Conservation (phyloP, 2,797 vertebrate genomes). For the Centroberyx gerrardi region DNA sequence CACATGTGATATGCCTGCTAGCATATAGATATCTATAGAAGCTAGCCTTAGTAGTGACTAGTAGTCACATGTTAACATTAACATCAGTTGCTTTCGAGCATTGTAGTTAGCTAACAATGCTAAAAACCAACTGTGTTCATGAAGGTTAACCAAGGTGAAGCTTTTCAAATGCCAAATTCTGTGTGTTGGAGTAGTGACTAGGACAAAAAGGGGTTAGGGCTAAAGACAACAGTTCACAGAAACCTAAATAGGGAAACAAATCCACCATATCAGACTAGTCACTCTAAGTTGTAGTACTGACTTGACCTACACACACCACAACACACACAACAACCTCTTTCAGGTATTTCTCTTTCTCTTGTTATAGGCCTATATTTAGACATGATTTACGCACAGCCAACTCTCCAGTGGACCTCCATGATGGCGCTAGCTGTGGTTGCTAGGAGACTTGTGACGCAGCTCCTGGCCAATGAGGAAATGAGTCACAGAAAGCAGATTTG, state of each 20-base stretch:
- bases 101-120: neutral
- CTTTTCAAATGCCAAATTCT: no score
- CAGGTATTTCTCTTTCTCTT: neutral
- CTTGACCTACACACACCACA: no score
- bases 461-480: neutral
- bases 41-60: neutral
- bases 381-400: neutral
- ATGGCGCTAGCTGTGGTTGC: neutral
- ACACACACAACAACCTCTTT: no score
- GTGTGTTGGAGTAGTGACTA: no score
- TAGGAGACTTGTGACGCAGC: neutral
- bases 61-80: neutral
- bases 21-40: neutral
- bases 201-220: no score
- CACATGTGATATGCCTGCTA: no score
- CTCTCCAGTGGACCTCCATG: constrained; percentile 5
- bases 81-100: neutral
- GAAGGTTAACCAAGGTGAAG: no score
- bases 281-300: no score
- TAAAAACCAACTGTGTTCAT: neutral
- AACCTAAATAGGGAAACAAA: no score
- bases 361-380: neutral
- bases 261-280: no score
- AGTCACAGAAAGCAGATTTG: constrained; percentile 1
- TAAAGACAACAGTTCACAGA: no score